Evolutionary conservation across 2,113 vertebrate species (phyloP), one percentile per base, ranked within the genome.

Genomic region (Bolborhynchus lineola): DNA sequence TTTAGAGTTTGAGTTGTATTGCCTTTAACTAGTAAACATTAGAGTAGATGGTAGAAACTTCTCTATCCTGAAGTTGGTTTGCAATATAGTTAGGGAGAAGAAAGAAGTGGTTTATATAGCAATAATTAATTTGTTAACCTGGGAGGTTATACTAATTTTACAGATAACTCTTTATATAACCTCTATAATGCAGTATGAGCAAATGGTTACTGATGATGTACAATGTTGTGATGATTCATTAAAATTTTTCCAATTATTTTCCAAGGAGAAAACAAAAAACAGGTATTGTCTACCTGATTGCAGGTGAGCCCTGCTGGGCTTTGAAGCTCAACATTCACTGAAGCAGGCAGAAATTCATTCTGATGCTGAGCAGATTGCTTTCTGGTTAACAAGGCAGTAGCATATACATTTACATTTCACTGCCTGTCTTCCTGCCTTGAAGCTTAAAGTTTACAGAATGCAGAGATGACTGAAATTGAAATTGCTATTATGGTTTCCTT

Each of bases 101-200:
- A 96, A 81, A 68, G 15, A 90, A 44, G 42, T 92, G 76, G 88
- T 94, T 97, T 96, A 92, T 97, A 92, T 96, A 96, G 96, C 96
- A 96, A 93, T 95, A 68, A 64, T 79, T 93, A 84, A 50, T 75
- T 93, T 88, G 86, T 74, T 93, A 92, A 88, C 89, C 80, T 95
- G 86, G 65, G 84, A 91, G 86, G 83, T 79, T 42, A 47, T 19
- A 28, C 9, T 79, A 59, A 93, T 90, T 95, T 84, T 81, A 13
- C 47, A 87, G 86, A 82, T 78, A 89, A 86, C 82, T 93, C 20
- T 46, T 90, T 74, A 70, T 53, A 13, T 74, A 88, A 86, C 83
- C 23, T 31, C 6, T 70, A 5, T 60, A 86, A 72, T 15, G 49
- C 75, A 81, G 29, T 39, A 20, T 31, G 18, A 84, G 57, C 44